Conservation (phyloP, 2,113 vertebrate genomes). For the Cyprinus carpio region DNA sequence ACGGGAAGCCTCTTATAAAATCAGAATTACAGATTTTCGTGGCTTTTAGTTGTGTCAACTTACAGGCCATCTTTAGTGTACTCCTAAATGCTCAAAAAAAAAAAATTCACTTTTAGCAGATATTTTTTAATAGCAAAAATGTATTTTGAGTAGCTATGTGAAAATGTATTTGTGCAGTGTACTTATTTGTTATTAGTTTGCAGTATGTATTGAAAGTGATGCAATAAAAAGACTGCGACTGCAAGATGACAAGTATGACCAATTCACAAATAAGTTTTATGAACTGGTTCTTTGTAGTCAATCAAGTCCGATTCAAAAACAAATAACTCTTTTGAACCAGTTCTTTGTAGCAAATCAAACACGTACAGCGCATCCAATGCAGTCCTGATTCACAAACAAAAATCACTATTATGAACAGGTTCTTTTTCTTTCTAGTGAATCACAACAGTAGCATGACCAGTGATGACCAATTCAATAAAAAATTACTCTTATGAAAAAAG, state of each 20-base stretch:
- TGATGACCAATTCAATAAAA: neutral
- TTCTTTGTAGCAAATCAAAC: neutral
- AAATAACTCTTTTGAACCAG: neutral
- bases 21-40: neutral
- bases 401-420: neutral
- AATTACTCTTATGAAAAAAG: neutral
- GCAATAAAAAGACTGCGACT: neutral
- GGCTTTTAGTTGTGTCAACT: neutral
- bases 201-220: neutral
- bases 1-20: conserved; percentile 3
- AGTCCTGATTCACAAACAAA: neutral
- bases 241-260: neutral
- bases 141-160: neutral
- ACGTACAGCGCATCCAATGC: neutral
- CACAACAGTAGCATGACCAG: neutral
- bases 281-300: too few relatives aligned
- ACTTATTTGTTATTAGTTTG: neutral
- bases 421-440: neutral
- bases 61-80: neutral
- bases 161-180: neutral
- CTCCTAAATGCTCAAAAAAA: neutral
- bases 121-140: too few relatives aligned
- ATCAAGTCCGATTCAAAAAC: too few relatives aligned
- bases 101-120: neutral
- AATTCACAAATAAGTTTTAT: too few relatives aligned